These are phyloP conservation scores for Xylota segnis DNA, from an alignment of 2,888 invertebrate species.

Conservation along the genomic window DNA sequence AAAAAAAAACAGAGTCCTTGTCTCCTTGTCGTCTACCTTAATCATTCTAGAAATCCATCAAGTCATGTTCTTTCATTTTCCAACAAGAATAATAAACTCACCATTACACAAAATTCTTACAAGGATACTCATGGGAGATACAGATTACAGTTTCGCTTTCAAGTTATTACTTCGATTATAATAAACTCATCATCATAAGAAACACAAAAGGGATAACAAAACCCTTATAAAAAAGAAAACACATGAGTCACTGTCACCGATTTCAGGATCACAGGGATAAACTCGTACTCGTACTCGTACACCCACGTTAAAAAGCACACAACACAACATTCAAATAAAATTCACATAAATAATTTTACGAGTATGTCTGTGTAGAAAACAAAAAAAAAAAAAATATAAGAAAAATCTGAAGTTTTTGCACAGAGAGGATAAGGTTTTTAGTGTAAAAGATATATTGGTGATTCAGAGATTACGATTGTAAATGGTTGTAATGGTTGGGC, in stretches of 20 bases:
- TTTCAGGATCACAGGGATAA: slow-evolving; percentile 6
- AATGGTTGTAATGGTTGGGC: slow-evolving; percentile 24
- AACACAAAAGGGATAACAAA: slow-evolving; percentile 15
- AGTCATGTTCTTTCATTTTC: neutral
- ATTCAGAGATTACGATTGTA: slow-evolving; percentile 47
- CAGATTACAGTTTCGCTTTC: slow-evolving; percentile 14
- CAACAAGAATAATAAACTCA: neutral
- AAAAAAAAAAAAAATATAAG: slow-evolving; percentile 1
- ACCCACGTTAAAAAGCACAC: neutral
- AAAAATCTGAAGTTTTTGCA: neutral
- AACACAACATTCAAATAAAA: slow-evolving; percentile 43
- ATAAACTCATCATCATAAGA: slow-evolving; percentile 34
- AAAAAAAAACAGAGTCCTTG: too few species aligned
- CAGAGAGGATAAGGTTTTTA: slow-evolving; percentile 25
- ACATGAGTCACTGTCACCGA: slow-evolving; percentile 38
- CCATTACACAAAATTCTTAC: slow-evolving; percentile 7
- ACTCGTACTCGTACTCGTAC: too few species aligned
- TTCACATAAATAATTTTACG: slow-evolving; percentile 62
- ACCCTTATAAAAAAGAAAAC: neutral
- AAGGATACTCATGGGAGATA: slow-evolving; percentile 5
- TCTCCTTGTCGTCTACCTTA: too few species aligned
- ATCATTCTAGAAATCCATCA: too few species aligned
- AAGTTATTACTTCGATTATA: slow-evolving; percentile 30
- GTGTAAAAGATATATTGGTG: slow-evolving; percentile 38
- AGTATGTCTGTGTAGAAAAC: slow-evolving; percentile 16